These are phyloP conservation scores for Halcyon malimbica DNA, from an alignment of 2,113 vertebrate species.

Conservation along the genomic window DNA sequence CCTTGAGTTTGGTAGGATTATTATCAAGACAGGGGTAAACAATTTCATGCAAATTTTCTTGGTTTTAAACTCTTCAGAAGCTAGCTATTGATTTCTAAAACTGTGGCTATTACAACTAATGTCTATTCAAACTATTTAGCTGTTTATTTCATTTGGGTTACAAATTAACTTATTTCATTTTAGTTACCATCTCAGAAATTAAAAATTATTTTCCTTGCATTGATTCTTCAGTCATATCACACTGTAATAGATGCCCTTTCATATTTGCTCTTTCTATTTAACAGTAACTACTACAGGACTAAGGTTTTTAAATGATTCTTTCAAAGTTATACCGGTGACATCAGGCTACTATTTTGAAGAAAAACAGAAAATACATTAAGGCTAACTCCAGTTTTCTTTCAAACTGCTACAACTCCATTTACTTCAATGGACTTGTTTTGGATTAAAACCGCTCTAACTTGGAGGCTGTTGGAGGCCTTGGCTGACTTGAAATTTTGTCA, in stretches of 20 bases:
- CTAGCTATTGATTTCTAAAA: not conserved
- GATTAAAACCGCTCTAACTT: not conserved
- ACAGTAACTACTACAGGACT: not conserved
- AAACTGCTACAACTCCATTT: not conserved
- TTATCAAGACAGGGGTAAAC: not conserved
- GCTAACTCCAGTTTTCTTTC: not conserved
- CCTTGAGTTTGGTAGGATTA: not conserved
- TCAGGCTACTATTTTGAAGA: not conserved
- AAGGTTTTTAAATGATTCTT: not conserved
- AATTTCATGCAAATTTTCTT: not conserved
- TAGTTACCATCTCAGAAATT: not conserved
- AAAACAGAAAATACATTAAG: not conserved
- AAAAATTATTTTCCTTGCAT: not conserved
- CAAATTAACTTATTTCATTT: not conserved
- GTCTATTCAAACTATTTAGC: not conserved
- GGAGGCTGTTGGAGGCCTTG: not conserved
- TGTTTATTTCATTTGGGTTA: not conserved
- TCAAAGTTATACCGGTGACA: not conserved
- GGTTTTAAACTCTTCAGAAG: not conserved
- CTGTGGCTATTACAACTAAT: not conserved
- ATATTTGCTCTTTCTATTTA: not conserved
- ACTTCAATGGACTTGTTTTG: not conserved
- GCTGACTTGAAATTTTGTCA: not conserved
- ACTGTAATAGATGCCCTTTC: not conserved
- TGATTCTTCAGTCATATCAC: not conserved